Evolutionary conservation across 1,140 invertebrate genomes (phyloP).

Genomic region (Tribolium castaneum): DNA sequence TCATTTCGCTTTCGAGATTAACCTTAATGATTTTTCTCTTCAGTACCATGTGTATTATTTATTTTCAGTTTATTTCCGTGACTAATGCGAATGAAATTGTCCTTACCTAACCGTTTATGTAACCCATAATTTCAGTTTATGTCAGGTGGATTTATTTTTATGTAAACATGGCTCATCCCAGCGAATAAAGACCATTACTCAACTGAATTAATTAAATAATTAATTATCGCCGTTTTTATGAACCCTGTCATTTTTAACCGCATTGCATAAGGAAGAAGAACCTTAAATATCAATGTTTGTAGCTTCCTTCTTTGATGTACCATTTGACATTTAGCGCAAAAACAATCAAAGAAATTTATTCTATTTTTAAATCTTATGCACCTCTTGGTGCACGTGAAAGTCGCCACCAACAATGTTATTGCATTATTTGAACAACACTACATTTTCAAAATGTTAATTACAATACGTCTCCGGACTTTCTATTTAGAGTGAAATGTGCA

Average conservation of each 20-base stretch:
- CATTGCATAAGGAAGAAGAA: not conserved
- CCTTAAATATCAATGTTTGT: not conserved
- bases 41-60: not conserved
- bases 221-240: not conserved
- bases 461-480: not conserved
- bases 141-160: not conserved
- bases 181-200: not conserved
- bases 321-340: not conserved
- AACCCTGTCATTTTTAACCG: not conserved
- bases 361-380: not conserved
- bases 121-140: slow-evolving; percentile 18
- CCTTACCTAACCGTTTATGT: slow-evolving; percentile 32
- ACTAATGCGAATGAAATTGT: slow-evolving; percentile 28
- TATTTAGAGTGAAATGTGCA: slow-evolving; percentile 22
- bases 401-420: not conserved
- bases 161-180: not conserved
- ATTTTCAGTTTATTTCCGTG: slow-evolving; percentile 10
- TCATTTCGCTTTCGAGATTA: not conserved
- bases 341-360: not conserved
- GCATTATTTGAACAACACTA: too few relatives aligned
- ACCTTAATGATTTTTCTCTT: slow-evolving; percentile 9
- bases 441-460: slow-evolving; percentile 1
- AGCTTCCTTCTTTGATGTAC: not conserved
- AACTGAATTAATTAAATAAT: slow-evolving; percentile 11
- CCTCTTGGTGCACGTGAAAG: slow-evolving; percentile 1